Evolutionary conservation across 2,113 vertebrate genomes (phyloP), one percentile per base, ranked within the genome.

Genomic region (Alligator sinensis): DNA sequence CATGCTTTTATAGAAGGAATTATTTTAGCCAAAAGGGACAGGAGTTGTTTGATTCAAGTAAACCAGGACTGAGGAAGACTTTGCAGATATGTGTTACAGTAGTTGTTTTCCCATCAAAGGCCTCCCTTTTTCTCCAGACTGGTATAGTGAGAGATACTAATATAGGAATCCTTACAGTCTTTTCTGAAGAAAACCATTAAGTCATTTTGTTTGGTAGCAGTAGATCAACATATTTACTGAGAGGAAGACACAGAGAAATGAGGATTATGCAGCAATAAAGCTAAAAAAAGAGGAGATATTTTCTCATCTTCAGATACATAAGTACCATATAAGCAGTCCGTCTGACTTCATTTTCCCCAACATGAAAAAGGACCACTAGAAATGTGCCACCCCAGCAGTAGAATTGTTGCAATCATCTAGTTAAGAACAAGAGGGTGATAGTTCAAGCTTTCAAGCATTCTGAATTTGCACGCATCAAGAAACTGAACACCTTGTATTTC

Each of bases 401-500:
- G 11, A 72, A 72, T 10, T 72, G 70, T 2, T 72, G 8, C 22
- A 47, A 34, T 6, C 34, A 9, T 24, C 70, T 72, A 47, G 47
- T 47, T 47, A 47, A 47, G 47, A 47, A 47, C 21, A 38, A 62
- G 30, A 75, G 38, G 15, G 30, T 27, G 6, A 34, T 55, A 55
- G 15, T 66, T 82, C 57, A 12, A 57, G 76, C 34, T 61, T 55
- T n/a, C 30, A 63, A 38, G 34, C 63, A 57, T 55, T 75, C 72
- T 24, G 2, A 21, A 18, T 24, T 47, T 88, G 47, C n/a, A 80
- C 12, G 15, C 18, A 11, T 74, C 18, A 24, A 70, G 80, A 5
- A 70, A 62, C 22, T 14, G 1, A 18, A 0, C n/a, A 17, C 1
- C 85, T 87, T 81, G 17, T 79, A 5, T 34, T 14, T 82, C 22